Conservation (phyloP, 2,888 invertebrate species). For the Embidobia sp. region DNA sequence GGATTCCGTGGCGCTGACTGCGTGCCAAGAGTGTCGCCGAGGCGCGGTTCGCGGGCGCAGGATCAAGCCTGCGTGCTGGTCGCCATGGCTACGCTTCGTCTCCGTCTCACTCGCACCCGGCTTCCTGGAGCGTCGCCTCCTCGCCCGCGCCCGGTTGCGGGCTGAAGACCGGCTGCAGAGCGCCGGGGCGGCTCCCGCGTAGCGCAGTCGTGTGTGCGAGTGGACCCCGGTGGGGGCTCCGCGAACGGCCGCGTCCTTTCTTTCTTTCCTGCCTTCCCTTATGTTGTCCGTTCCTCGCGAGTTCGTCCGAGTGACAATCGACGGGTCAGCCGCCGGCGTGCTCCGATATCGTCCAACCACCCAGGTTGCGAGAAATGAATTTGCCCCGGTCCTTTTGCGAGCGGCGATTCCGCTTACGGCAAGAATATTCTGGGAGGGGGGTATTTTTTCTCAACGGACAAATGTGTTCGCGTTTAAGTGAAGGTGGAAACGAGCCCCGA, state of each 20-base stretch:
- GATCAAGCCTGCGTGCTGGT: slow-evolving; percentile 72
- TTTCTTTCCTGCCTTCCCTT: neutral
- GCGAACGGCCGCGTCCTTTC: neutral
- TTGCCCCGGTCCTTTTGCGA: no score
- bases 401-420: no score
- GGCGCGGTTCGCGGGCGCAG: slow-evolving; percentile 69
- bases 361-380: no score
- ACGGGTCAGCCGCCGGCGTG: neutral
- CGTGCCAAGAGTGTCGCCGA: slow-evolving; percentile 50
- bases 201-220: slow-evolving; percentile 76
- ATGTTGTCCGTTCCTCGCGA: neutral
- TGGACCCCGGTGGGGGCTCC: slow-evolving; percentile 75
- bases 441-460: no score
- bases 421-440: no score
- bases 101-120: slow-evolving; percentile 58
- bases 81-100: slow-evolving; percentile 71
- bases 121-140: slow-evolving; percentile 57
- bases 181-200: slow-evolving; percentile 79
- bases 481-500: no score
- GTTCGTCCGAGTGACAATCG: neutral
- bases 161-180: slow-evolving; percentile 69
- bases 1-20: slow-evolving; percentile 16
- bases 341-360: no score
- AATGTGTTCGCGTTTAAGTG: no score
- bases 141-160: slow-evolving; percentile 36